Evolutionary conservation across 2,797 vertebrate genomes (phyloP), one percentile per base, ranked within the genome.

Genomic region (Acanthurus tractus): DNA sequence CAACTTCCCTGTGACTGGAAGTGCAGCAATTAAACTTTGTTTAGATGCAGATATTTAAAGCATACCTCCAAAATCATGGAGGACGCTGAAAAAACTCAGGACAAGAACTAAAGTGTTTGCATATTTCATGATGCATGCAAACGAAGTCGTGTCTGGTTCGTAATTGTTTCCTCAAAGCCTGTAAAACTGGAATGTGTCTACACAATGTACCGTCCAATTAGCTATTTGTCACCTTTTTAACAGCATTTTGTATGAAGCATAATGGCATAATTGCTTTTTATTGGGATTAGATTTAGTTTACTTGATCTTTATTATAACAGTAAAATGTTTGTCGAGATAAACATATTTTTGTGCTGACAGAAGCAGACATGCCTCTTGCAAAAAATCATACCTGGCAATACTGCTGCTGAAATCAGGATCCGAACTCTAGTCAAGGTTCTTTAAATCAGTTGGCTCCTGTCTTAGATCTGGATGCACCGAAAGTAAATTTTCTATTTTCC

Each of bases 221-320:
- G 66, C 59, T 57, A 17, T 84, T 89, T 86, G 80, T 84, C 84
- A 89, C 86, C 87, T 86, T 83, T 90, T 90, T 65, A 88, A 77
- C 68, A 52, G 44, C 64, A 42, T 80, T 67, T 73, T 76, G 38
- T 55, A 52, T 2, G 0, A 20, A 54, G 45, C 8, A 57, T 78
- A 84, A 84, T 36, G 29, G n/a, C 3, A 1, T 78, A 54, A 64
- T 70, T 62, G 45, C 14, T 61, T 89, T 87, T 87, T 82, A 87
- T 44, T 52, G 20, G 36, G 13, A 49, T 29, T 61, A 23, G 29
- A 72, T 74, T 68, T 22, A 23, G 44, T 80, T 81, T 38, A 58
- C 44, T 86, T 71, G n/a, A 74, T 74, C 36, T 70, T 75, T 71
- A 64, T 66, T 77, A 54, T 49, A 70, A 69, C 23, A 58, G 4